Evolutionary conservation across 2,113 vertebrate genomes (phyloP).

Genomic region (Thryonomys swinderianus): DNA sequence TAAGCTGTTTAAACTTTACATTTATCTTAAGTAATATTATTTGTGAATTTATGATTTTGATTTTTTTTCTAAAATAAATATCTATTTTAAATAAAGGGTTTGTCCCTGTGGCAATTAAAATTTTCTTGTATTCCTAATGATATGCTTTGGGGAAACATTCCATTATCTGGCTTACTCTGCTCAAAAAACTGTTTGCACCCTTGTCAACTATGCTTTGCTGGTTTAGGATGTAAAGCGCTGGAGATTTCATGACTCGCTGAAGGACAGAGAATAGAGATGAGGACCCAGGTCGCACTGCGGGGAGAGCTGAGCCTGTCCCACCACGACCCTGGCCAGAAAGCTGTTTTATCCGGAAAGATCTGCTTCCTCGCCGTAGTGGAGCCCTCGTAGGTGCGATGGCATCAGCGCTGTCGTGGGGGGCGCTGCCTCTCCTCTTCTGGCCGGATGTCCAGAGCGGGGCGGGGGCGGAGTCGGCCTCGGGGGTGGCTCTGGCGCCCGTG

Average conservation of each 20-base stretch:
- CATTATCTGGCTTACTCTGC: neutral
- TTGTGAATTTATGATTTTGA: slow-evolving; percentile 43
- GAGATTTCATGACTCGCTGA: neutral
- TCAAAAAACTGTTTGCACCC: slow-evolving; percentile 40
- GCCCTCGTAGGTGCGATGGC: too few relatives aligned
- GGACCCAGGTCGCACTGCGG: neutral
- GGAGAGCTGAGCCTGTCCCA: neutral
- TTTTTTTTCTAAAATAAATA: neutral
- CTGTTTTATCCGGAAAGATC: neutral
- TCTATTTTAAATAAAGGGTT: neutral
- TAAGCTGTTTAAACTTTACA: slow-evolving; percentile 30
- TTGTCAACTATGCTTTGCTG: neutral
- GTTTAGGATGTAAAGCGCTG: neutral
- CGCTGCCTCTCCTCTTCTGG: neutral
- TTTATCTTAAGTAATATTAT: slow-evolving; percentile 20
- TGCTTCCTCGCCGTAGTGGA: neutral
- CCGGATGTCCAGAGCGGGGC: neutral
- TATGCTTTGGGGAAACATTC: neutral
- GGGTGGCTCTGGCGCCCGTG: neutral
- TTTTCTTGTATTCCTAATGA: neutral
- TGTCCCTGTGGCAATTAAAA: neutral
- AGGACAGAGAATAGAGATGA: neutral
- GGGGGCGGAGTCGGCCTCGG: neutral
- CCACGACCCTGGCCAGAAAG: neutral
- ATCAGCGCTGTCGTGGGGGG: neutral